Percentiles rank a stretch among this genome's conserved stretches.
These are phyloP conservation scores for Acrobasis suavella DNA, from an alignment of 2,888 invertebrate genomes.

Conservation along the genomic window DNA sequence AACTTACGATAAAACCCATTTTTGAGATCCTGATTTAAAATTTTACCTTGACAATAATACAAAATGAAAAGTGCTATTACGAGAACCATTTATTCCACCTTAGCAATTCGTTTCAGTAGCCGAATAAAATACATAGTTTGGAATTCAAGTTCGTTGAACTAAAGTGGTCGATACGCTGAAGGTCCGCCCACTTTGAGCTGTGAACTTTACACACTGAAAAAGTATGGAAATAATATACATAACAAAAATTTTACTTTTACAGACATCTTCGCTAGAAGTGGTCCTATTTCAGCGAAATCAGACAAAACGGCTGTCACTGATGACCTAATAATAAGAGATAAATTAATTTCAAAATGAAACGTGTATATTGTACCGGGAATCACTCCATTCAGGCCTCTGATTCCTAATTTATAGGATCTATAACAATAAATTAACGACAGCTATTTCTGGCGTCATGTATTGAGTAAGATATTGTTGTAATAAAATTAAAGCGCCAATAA, in stretches of 20 bases:
- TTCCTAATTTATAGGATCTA: constrained; percentile 31
- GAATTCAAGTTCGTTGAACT: constrained; percentile 42
- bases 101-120: constrained; percentile 34
- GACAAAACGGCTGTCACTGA: constrained; percentile 41
- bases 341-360: constrained; percentile 37
- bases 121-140: constrained; percentile 38
- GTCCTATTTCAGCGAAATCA: constrained; percentile 26
- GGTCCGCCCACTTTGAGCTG: constrained; percentile 33
- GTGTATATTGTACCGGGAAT: constrained; percentile 29
- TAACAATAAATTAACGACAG: constrained; percentile 28
- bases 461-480: constrained; percentile 24
- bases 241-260: constrained; percentile 22
- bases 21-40: too few relatives aligned
- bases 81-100: constrained; percentile 37
- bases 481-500: constrained; percentile 32
- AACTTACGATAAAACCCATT: too few relatives aligned
- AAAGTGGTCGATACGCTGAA: constrained; percentile 44
- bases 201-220: constrained; percentile 40
- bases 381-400: constrained; percentile 38
- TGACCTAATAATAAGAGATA: constrained; percentile 39
- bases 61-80: neutral
- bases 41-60: too few relatives aligned
- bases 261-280: constrained; percentile 13
- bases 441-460: constrained; percentile 24
- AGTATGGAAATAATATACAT: constrained; percentile 35